Conservation (phyloP, 2,888 invertebrate species). For the Chymomyza procnemis region DNA sequence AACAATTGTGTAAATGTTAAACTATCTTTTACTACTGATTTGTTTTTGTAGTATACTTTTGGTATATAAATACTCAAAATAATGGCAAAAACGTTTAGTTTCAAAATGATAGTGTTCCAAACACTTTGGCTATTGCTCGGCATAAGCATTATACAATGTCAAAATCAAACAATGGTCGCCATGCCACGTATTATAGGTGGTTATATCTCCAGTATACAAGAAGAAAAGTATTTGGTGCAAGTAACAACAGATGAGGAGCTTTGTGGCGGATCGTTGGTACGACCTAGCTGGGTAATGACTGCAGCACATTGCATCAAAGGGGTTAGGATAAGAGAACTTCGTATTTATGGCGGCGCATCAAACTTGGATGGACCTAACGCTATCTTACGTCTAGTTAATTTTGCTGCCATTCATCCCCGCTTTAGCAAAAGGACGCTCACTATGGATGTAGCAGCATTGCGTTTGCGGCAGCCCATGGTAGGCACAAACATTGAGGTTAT, state of each 20-base stretch:
- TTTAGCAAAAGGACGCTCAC: constrained; percentile 54
- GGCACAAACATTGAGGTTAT: constrained; percentile 59
- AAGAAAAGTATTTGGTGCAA: constrained; percentile 56
- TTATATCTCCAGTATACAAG: constrained; percentile 29
- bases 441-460: constrained; percentile 63
- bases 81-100: constrained; percentile 13
- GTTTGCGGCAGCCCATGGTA: constrained; percentile 40
- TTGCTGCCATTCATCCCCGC: constrained; percentile 35
- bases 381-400: constrained; percentile 27
- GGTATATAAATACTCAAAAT: constrained; percentile 43
- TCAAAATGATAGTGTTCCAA: not conserved
- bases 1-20: constrained; percentile 59
- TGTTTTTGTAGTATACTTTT: constrained; percentile 7
- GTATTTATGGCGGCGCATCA: constrained; percentile 52
- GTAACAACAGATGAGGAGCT: constrained; percentile 37
- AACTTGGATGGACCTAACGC: constrained; percentile 31
- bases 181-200: constrained; percentile 59
- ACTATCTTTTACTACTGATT: constrained; percentile 38
- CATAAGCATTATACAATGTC: constrained; percentile 4
- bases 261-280: constrained; percentile 60
- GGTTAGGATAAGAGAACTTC: constrained; percentile 23
- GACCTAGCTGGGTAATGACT: constrained; percentile 58
- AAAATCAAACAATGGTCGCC: constrained; percentile 1
- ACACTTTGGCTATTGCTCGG: constrained; percentile 30
- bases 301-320: constrained; percentile 61